Evolutionary conservation across 2,113 vertebrate genomes (phyloP).

Genomic region (Poecilia latipinna): DNA sequence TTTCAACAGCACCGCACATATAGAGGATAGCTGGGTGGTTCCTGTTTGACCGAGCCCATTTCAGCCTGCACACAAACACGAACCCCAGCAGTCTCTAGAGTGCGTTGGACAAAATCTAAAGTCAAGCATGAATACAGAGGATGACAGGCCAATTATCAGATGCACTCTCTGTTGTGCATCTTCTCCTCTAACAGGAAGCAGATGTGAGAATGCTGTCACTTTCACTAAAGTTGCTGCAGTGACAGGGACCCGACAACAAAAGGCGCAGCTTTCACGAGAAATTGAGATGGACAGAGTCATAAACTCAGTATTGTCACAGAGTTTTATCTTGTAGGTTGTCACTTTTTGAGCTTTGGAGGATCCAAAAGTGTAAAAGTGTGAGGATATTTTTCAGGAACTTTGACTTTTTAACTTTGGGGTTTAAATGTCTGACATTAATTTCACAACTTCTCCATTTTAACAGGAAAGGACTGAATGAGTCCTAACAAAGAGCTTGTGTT

Average conservation of each 20-base stretch:
- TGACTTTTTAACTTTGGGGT: background rate
- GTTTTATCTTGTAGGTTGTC: slow-evolving; percentile 50
- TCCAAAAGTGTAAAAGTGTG: slow-evolving; percentile 8
- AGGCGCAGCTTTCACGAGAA: slow-evolving; percentile 55
- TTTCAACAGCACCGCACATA: background rate
- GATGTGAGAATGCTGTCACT: slow-evolving; percentile 71
- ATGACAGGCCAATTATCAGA: slow-evolving; percentile 79
- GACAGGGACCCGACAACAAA: slow-evolving; percentile 63
- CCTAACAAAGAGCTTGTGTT: slow-evolving; percentile 25
- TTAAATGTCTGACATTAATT: slow-evolving; percentile 4
- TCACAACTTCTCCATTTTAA: background rate
- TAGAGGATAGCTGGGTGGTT: background rate
- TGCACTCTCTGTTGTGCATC: slow-evolving; percentile 57
- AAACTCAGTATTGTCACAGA: slow-evolving; percentile 42
- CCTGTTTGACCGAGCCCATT: slow-evolving; percentile 18
- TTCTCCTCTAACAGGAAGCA: slow-evolving; percentile 65
- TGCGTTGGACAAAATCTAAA: slow-evolving; percentile 58
- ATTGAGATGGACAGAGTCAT: slow-evolving; percentile 57
- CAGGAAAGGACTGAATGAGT: background rate
- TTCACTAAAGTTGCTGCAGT: slow-evolving; percentile 51
- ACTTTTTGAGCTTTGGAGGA: slow-evolving; percentile 39
- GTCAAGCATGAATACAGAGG: slow-evolving; percentile 71
- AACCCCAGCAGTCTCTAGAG: slow-evolving; percentile 27
- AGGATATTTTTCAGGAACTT: slow-evolving; percentile 37
- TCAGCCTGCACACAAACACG: background rate